Percentiles rank a stretch among this genome's conserved stretches.
Conservation (phyloP, 1,140 invertebrate species). For the Drosophila trapezifrons region DNA sequence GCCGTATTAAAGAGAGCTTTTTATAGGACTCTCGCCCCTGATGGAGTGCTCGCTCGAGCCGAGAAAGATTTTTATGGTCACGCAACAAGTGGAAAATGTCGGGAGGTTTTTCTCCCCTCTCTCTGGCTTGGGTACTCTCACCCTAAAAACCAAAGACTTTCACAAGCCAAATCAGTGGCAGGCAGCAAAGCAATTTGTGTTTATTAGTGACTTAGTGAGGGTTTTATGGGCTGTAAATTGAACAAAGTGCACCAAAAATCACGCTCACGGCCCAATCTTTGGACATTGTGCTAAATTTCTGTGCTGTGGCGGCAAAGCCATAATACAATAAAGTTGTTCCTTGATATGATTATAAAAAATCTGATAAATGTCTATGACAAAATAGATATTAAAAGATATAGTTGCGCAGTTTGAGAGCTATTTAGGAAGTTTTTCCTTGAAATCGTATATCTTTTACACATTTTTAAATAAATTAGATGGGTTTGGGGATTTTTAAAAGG, state of each 20-base stretch:
- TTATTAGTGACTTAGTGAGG: slow-evolving; percentile 58
- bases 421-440: neutral
- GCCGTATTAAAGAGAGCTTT: slow-evolving; percentile 37
- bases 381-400: neutral
- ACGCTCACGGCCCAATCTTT: slow-evolving; percentile 34
- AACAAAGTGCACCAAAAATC: slow-evolving; percentile 49
- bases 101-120: slow-evolving; percentile 20
- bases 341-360: no score
- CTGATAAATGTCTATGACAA: neutral
- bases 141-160: slow-evolving; percentile 32
- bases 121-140: slow-evolving; percentile 12
- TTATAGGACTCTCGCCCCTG: slow-evolving; percentile 39
- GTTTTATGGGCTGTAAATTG: slow-evolving; percentile 54
- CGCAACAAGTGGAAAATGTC: slow-evolving; percentile 13
- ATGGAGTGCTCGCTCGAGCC: slow-evolving; percentile 13
- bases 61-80: slow-evolving; percentile 63
- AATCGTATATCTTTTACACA: no score
- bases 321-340: slow-evolving; percentile 30
- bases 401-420: no score
- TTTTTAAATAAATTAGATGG: no score
- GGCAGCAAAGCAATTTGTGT: slow-evolving; percentile 41
- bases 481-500: no score
- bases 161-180: slow-evolving; percentile 33
- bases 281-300: slow-evolving; percentile 25
- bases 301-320: slow-evolving; percentile 9